A percentile compares a stretch with the other conserved stretches of the same genome.
phyloP scores from a whole-genome alignment of 1,140 invertebrate species.

The Drosophila kanapiae region DNA sequence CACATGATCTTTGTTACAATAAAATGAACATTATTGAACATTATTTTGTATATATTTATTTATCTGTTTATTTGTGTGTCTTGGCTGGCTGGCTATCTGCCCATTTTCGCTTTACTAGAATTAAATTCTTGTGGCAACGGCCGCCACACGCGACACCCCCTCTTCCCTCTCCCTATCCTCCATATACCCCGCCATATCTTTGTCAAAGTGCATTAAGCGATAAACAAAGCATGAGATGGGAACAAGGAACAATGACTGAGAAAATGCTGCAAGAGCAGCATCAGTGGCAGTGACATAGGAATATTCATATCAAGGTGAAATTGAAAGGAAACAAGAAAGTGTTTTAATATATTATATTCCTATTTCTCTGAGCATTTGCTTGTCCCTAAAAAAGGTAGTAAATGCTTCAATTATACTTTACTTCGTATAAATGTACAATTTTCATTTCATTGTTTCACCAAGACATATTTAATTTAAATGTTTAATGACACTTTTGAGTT shows the following conservation, averaged over 20 bases:
- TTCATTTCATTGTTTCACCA: neutral
- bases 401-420: neutral
- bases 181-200: slow-evolving; percentile 18
- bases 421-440: too few species aligned
- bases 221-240: slow-evolving; percentile 45
- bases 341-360: neutral
- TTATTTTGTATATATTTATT: slow-evolving; percentile 33
- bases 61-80: slow-evolving; percentile 16
- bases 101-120: slow-evolving; percentile 42
- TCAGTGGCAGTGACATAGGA: slow-evolving; percentile 28
- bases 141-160: slow-evolving; percentile 64
- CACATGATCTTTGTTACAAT: slow-evolving; percentile 33
- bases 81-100: slow-evolving; percentile 34
- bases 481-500: too few species aligned
- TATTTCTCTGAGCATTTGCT: too few species aligned
- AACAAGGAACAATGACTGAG: slow-evolving; percentile 54
- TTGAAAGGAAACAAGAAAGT: neutral
- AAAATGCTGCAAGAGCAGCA: neutral
- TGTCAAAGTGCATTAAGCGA: slow-evolving; percentile 54
- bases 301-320: slow-evolving; percentile 21
- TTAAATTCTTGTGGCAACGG: slow-evolving; percentile 72
- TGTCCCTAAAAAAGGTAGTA: fast-evolving
- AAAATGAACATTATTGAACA: neutral
- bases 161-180: neutral
- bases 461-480: neutral